Conservation (phyloP, 2,113 vertebrate species). For the Aix galericulata region DNA sequence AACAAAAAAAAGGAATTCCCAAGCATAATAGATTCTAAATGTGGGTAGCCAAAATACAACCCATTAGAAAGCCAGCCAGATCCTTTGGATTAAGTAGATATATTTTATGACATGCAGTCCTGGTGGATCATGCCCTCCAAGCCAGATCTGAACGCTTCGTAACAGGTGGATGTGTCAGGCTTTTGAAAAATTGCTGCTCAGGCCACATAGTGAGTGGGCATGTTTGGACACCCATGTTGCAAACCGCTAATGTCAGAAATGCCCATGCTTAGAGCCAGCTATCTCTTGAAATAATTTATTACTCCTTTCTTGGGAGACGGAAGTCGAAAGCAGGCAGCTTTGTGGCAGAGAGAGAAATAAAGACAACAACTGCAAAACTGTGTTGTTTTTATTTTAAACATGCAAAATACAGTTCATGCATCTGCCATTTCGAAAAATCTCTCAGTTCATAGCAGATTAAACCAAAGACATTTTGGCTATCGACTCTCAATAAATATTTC, state of each 20-base stretch:
- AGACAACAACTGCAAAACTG: constrained; percentile 78
- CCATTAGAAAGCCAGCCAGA: background rate
- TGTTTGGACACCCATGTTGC: background rate
- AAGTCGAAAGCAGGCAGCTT: constrained; percentile 39
- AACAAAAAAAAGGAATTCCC: background rate
- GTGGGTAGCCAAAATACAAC: background rate
- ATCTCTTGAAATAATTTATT: background rate
- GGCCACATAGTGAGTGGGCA: background rate
- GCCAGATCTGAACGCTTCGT: background rate
- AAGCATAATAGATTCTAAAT: background rate
- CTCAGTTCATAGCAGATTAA: constrained; percentile 78
- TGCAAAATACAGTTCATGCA: constrained; percentile 96
- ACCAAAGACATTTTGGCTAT: constrained; percentile 81
- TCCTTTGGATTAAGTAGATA: background rate
- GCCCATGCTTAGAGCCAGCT: background rate
- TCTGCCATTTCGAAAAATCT: constrained; percentile 82
- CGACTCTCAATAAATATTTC: constrained; percentile 80
- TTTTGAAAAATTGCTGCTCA: background rate
- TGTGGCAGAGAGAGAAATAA: constrained; percentile 71
- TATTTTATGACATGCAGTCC: background rate
- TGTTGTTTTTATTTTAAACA: constrained; percentile 86
- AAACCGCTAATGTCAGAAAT: background rate
- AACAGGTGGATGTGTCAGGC: background rate
- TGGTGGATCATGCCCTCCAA: background rate
- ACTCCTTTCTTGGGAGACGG: background rate